Conservation (phyloP, 2,888 invertebrate species). For the Strigamia crassipes region DNA sequence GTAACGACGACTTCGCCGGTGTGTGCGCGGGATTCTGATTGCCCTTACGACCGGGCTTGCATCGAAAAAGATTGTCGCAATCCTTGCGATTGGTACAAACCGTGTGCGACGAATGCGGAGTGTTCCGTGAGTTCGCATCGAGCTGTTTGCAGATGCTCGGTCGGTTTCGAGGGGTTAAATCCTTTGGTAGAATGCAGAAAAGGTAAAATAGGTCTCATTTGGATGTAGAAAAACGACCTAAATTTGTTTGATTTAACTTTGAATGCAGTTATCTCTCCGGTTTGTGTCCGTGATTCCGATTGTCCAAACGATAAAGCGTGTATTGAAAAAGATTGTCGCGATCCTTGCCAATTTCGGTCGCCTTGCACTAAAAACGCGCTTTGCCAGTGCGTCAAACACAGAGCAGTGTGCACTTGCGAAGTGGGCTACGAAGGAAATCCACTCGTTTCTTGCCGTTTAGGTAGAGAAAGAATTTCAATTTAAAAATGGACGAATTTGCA, state of each 20-base stretch:
- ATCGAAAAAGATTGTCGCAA: conserved; percentile 77
- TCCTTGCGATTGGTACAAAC: conserved; percentile 72
- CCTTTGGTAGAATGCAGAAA: conserved; percentile 51
- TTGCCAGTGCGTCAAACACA: conserved; percentile 75
- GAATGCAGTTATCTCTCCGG: neutral
- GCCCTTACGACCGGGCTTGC: conserved; percentile 70
- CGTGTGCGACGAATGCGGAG: conserved; percentile 80
- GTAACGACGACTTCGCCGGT: conserved; percentile 47
- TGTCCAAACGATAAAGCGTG: conserved; percentile 60
- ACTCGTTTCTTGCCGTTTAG: conserved; percentile 68
- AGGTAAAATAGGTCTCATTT: conserved; percentile 45
- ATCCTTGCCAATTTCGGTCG: conserved; percentile 72
- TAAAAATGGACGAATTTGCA: neutral
- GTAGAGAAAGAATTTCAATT: conserved; percentile 45
- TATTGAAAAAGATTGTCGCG: conserved; percentile 77
- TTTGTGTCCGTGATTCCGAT: conserved; percentile 47
- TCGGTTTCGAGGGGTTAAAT: conserved; percentile 65
- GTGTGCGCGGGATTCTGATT: conserved; percentile 49
- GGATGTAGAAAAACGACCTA: neutral
- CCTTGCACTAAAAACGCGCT: conserved; percentile 84
- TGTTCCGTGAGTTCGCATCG: conserved; percentile 75
- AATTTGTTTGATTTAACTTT: neutral
- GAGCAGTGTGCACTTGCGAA: conserved; percentile 83
- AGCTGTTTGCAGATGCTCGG: conserved; percentile 72
- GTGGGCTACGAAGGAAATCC: conserved; percentile 86